phyloP scores from a whole-genome alignment of 2,113 vertebrate species.

The Xenopus borealis region DNA sequence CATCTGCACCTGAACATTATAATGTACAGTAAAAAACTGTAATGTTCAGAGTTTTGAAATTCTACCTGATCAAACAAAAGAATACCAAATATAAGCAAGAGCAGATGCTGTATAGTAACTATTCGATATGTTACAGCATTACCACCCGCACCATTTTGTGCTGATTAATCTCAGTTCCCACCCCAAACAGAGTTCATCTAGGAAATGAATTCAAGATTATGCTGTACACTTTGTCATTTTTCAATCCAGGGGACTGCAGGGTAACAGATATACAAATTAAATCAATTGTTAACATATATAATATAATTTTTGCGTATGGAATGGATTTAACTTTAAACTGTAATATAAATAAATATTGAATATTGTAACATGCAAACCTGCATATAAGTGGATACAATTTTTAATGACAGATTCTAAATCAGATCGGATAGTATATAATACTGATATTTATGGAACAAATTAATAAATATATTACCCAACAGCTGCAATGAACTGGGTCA shows the following conservation, averaged over 20 bases:
- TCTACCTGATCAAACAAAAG: background rate
- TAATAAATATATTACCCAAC: no score
- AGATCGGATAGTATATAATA: no score
- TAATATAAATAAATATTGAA: no score
- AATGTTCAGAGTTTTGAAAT: no score
- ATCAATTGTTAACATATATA: background rate
- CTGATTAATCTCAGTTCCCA: background rate
- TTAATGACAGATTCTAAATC: no score
- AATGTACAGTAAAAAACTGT: background rate
- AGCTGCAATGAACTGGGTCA: no score
- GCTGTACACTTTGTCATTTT: background rate
- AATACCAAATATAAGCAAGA: slow-evolving; percentile 7
- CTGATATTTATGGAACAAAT: no score
- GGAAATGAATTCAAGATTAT: background rate
- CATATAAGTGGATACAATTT: no score
- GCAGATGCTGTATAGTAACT: background rate
- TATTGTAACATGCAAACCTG: no score
- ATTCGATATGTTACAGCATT: background rate
- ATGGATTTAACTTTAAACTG: no score
- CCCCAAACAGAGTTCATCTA: background rate
- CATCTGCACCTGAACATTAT: background rate
- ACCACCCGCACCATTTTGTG: background rate
- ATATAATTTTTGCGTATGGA: no score
- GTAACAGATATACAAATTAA: background rate
- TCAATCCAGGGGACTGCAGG: background rate